phyloP scores from a whole-genome alignment of 2,797 vertebrate species.

The Typhlichthys subterraneus region DNA sequence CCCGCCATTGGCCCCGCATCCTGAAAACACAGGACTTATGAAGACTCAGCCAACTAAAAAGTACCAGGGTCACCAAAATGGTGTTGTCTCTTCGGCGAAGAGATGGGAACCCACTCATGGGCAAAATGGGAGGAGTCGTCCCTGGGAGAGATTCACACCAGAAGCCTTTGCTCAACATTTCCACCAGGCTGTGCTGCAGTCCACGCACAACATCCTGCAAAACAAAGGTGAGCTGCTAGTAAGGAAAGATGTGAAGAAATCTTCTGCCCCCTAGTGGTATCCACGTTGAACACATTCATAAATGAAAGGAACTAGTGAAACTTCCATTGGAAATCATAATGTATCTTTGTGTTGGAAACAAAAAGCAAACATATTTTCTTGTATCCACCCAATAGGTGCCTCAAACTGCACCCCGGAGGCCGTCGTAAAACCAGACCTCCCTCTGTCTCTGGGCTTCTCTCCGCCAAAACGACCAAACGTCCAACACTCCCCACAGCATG shows the following conservation, averaged over 20 bases:
- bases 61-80: conserved; percentile 77
- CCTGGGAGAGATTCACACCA: conserved; percentile 86
- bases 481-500: conserved; percentile 53
- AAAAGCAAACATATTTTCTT: conserved; percentile 4
- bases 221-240: conserved; percentile 81
- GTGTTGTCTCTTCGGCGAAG: conserved; percentile 63
- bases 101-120: conserved; percentile 79
- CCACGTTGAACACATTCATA: neutral
- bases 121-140: conserved; percentile 82
- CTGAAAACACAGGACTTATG: conserved; percentile 72
- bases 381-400: conserved; percentile 30
- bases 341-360: neutral
- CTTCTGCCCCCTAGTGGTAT: conserved; percentile 60
- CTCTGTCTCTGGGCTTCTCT: conserved; percentile 81
- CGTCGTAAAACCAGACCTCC: conserved; percentile 69
- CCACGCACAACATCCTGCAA: conserved; percentile 86
- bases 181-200: conserved; percentile 91
- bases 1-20: conserved; percentile 46
- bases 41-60: conserved; percentile 77
- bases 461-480: conserved; percentile 72
- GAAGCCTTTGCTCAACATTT: conserved; percentile 93
- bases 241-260: neutral
- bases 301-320: neutral
- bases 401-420: conserved; percentile 60
- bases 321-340: neutral